Evolutionary conservation across 1,140 invertebrate genomes (phyloP).

Genomic region (Dryas iulia): DNA sequence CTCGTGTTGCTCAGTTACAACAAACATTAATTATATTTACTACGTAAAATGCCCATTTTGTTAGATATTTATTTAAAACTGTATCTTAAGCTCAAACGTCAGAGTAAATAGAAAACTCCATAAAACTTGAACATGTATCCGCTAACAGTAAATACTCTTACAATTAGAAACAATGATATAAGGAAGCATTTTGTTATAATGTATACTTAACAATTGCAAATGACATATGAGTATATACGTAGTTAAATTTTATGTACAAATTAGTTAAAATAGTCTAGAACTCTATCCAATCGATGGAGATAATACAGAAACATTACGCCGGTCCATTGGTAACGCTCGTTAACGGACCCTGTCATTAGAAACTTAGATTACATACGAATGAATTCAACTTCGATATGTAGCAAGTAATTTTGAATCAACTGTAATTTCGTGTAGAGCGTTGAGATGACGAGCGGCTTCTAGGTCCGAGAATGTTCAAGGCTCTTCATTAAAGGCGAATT

Average conservation of each 20-base stretch:
- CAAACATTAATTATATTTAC: no score
- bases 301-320: neutral
- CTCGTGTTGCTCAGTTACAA: no score
- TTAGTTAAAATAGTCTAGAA: neutral
- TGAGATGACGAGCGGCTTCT: constrained; percentile 66
- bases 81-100: no score
- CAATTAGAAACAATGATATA: no score
- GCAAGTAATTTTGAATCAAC: constrained; percentile 54
- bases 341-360: constrained; percentile 26
- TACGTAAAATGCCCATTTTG: no score
- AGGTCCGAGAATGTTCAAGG: constrained; percentile 48
- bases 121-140: no score
- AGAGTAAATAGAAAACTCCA: no score
- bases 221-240: no score
- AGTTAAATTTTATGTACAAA: neutral
- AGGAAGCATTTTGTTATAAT: no score
- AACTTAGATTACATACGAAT: constrained; percentile 37
- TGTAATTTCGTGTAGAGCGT: constrained; percentile 62
- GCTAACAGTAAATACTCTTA: no score
- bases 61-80: no score
- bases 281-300: neutral
- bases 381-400: constrained; percentile 35
- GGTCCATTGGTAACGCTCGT: constrained; percentile 6
- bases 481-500: constrained; percentile 71
- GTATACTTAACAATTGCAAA: no score